Conservation (phyloP, 2,113 vertebrate species). For the Poicephalus meyeri region DNA sequence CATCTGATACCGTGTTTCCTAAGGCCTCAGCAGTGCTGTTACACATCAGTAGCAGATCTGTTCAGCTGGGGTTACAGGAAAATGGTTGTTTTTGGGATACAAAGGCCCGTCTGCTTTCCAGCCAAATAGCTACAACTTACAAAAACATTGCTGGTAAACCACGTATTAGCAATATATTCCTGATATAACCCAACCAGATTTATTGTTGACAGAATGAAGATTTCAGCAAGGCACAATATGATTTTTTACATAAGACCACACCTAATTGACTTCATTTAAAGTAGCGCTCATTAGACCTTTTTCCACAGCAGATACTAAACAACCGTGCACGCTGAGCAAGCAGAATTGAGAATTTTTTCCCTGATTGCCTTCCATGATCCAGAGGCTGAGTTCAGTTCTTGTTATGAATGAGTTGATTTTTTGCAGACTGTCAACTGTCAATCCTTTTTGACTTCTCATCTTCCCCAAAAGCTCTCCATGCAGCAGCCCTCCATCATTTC, state of each 20-base stretch:
- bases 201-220: not conserved
- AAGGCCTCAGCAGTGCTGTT: not conserved
- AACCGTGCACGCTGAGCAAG: fast-evolving
- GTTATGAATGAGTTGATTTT: not conserved
- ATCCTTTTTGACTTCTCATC: not conserved
- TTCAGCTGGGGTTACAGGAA: not conserved
- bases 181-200: not conserved
- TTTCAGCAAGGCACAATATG: not conserved
- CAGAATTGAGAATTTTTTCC: not conserved
- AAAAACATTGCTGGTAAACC: not conserved
- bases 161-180: not conserved
- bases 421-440: not conserved
- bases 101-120: not conserved
- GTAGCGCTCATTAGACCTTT: not conserved
- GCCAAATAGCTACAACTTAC: not conserved
- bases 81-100: not conserved
- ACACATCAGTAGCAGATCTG: not conserved
- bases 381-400: not conserved
- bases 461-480: not conserved
- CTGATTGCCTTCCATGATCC: not conserved
- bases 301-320: not conserved
- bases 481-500: not conserved
- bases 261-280: not conserved
- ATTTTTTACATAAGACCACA: not conserved
- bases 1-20: not conserved